Evolutionary conservation across 1,140 invertebrate genomes (phyloP).

Genomic region (Zaprionus nigranus): DNA sequence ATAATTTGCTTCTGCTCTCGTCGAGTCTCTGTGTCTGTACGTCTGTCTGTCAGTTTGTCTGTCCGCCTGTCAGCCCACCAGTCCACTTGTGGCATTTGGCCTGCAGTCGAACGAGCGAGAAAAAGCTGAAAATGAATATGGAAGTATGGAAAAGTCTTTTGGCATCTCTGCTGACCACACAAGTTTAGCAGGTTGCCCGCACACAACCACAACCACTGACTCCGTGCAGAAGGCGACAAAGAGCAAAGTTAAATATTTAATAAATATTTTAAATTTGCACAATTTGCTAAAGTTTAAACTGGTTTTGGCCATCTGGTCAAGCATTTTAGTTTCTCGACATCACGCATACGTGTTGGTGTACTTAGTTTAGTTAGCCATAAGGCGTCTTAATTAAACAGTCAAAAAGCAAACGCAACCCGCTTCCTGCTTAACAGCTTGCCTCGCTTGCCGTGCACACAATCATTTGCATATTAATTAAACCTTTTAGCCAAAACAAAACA

Average conservation of each 20-base stretch:
- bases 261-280: constrained; percentile 61
- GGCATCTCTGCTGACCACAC: constrained; percentile 11
- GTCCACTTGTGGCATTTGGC: constrained; percentile 4
- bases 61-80: neutral
- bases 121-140: constrained; percentile 28
- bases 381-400: constrained; percentile 68
- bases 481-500: constrained; percentile 53
- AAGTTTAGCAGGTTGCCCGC: constrained; percentile 2
- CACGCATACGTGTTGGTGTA: constrained; percentile 38
- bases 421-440: neutral
- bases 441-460: constrained; percentile 42
- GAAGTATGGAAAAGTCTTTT: constrained; percentile 34
- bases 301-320: constrained; percentile 3
- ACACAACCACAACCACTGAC: neutral
- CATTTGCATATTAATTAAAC: constrained; percentile 81
- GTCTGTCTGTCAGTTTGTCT: neutral
- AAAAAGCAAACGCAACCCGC: constrained; percentile 27
- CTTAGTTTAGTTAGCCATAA: constrained; percentile 22
- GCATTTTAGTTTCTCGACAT: constrained; percentile 31
- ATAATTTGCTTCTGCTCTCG: constrained; percentile 21
- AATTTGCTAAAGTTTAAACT: constrained; percentile 20
- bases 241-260: constrained; percentile 55
- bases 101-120: constrained; percentile 6
- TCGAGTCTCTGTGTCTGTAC: constrained; percentile 3
- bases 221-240: constrained; percentile 17